These are phyloP conservation scores for Formica aserva DNA, from an alignment of 2,888 invertebrate genomes.

Conservation along the genomic window DNA sequence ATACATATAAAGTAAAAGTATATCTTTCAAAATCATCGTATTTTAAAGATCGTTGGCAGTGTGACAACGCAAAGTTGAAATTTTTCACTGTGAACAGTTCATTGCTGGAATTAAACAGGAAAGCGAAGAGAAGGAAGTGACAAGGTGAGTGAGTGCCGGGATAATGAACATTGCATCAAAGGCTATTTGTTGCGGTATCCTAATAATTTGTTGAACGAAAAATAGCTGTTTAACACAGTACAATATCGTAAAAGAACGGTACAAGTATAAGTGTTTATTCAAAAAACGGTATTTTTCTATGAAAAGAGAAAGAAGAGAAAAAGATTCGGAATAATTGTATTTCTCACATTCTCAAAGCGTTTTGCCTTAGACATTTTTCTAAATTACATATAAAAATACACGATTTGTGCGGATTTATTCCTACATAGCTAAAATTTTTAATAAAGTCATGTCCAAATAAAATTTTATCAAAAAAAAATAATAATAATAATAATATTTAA, in stretches of 20 bases:
- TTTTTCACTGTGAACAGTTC: neutral
- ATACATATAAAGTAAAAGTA: constrained; percentile 23
- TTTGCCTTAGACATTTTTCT: neutral
- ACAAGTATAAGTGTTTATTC: neutral
- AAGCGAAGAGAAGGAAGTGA: neutral
- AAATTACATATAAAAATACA: neutral
- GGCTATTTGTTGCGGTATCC: neutral
- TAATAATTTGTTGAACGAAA: neutral
- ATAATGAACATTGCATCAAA: neutral
- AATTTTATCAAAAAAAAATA: neutral
- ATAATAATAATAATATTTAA: neutral
- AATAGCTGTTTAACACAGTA: neutral
- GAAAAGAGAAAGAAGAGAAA: neutral
- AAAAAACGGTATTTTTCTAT: neutral
- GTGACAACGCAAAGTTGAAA: neutral
- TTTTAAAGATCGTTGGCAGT: constrained; percentile 24
- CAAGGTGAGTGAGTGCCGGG: constrained; percentile 3
- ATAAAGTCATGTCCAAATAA: neutral
- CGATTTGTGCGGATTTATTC: neutral
- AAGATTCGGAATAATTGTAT: neutral
- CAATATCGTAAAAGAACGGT: neutral
- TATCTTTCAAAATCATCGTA: neutral
- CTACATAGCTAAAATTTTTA: neutral
- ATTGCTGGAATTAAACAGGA: neutral
- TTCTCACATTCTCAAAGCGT: neutral